Evolutionary conservation across 2,888 invertebrate species (phyloP).

Genomic region (Diploptera punctata): DNA sequence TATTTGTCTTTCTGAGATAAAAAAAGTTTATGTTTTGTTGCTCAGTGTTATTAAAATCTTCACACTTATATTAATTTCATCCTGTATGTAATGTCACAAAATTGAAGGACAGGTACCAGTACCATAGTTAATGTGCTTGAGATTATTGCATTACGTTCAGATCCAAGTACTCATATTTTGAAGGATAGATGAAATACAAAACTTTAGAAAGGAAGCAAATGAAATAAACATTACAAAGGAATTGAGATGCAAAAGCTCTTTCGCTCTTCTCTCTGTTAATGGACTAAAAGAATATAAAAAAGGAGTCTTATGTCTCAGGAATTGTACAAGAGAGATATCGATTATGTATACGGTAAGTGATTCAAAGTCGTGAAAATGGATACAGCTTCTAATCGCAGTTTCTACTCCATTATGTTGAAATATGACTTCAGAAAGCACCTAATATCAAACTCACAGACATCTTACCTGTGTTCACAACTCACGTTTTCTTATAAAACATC

Average conservation of each 20-base stretch:
- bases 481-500: too few species aligned
- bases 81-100: too few species aligned
- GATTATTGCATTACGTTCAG: background rate
- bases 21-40: too few species aligned
- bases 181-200: too few species aligned
- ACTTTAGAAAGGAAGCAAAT: background rate
- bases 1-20: too few species aligned
- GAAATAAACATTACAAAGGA: background rate
- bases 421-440: background rate
- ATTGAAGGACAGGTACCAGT: too few species aligned
- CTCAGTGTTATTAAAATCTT: too few species aligned
- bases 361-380: background rate
- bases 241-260: background rate
- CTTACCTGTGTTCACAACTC: too few species aligned
- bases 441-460: too few species aligned
- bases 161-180: too few species aligned
- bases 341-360: background rate
- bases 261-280: background rate
- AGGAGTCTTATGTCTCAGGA: background rate
- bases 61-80: too few species aligned
- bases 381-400: background rate
- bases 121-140: too few species aligned
- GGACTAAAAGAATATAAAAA: background rate
- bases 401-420: background rate
- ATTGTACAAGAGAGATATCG: conserved; percentile 2